Conservation (phyloP, 2,888 invertebrate species). For the Cosmopolites sordidus region DNA sequence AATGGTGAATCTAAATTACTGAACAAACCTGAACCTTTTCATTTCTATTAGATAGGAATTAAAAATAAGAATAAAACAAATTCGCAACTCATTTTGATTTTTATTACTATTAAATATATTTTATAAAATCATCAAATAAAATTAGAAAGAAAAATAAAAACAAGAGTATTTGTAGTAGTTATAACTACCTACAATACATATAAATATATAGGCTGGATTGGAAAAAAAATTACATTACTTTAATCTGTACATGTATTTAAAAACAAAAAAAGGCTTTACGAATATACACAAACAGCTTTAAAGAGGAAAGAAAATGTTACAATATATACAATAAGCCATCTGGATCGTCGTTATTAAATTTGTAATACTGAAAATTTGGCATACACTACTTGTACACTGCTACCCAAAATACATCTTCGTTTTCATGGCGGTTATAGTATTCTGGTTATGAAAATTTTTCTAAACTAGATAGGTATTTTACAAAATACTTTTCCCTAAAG, state of each 20-base stretch:
- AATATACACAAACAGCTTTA: conserved; percentile 6
- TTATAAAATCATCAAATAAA: conserved; percentile 18
- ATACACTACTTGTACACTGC: conserved; percentile 27
- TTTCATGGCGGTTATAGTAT: no score
- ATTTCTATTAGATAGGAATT: no score
- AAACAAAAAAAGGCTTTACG: no score
- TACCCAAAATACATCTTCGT: no score
- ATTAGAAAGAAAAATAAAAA: conserved; percentile 9
- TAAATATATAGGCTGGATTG: not conserved
- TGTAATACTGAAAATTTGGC: conserved; percentile 27
- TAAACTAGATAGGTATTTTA: conserved; percentile 1
- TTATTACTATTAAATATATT: conserved; percentile 23
- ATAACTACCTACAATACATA: conserved; percentile 6
- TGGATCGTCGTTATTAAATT: conserved; percentile 13
- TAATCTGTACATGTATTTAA: not conserved
- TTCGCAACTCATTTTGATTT: conserved; percentile 16
- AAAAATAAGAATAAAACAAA: no score
- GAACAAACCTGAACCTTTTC: no score
- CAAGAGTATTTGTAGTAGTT: conserved; percentile 20
- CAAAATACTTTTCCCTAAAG: conserved; percentile 10
- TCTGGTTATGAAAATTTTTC: no score
- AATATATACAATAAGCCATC: conserved; percentile 22
- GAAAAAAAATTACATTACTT: not conserved
- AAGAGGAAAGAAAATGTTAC: conserved; percentile 15
- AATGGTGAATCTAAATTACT: no score